Evolutionary conservation across 2,113 vertebrate genomes (phyloP).

Genomic region (Rhadina sibilatrix): DNA sequence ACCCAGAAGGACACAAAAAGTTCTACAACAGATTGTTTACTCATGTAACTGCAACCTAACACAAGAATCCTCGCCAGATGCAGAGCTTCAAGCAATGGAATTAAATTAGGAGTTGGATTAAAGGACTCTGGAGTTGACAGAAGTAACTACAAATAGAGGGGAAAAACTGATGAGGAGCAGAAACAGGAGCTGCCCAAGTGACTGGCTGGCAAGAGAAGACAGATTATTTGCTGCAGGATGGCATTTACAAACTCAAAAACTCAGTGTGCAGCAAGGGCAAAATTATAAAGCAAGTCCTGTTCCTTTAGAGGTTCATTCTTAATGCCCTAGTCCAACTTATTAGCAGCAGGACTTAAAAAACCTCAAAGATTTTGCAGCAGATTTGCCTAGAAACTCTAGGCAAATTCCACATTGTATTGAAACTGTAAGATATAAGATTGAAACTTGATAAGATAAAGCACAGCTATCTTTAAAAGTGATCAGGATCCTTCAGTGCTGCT

Average conservation of each 20-base stretch:
- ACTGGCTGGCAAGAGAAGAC: not conserved
- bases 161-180: not conserved
- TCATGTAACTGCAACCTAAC: not conserved
- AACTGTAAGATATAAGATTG: not conserved
- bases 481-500: not conserved
- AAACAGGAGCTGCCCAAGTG: not conserved
- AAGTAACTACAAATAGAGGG: not conserved
- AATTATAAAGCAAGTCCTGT: not conserved
- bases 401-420: not conserved
- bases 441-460: not conserved
- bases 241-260: not conserved
- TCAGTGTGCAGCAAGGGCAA: not conserved
- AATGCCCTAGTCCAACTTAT: not conserved
- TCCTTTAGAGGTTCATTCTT: not conserved
- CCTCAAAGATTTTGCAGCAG: not conserved
- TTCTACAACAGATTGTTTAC: not conserved
- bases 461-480: not conserved
- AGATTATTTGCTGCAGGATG: not conserved
- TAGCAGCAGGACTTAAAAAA: conserved; percentile 24
- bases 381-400: not conserved
- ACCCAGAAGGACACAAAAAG: conserved; percentile 13
- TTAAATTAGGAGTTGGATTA: not conserved
- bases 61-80: not conserved
- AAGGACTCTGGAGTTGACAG: not conserved
- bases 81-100: not conserved